Evolutionary conservation across 2,113 vertebrate genomes (phyloP), one percentile per base, ranked within the genome.

Genomic region (Gulo gulo): DNA sequence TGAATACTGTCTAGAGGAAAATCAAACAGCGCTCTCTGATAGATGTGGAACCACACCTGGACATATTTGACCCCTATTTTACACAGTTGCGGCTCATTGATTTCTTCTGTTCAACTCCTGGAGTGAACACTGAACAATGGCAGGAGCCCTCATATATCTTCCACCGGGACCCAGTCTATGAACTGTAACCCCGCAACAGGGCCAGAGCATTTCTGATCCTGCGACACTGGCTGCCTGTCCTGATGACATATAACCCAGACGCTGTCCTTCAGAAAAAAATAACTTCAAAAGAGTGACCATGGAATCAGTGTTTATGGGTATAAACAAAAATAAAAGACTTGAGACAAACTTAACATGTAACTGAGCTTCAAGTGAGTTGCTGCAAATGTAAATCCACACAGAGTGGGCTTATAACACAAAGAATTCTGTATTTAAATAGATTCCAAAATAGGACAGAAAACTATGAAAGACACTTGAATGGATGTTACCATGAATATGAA

Each of bases 61-160:
- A 99, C 97, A 98, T 98, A 98, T 98, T 98, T 99, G 99, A 99
- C 98, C 98, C 98, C 98, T 98, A 98, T 99, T 98, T 99, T 98
- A 99, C 98, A 98, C 98, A 98, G 98, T 97, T 98, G 97, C 0
- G 88, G 98, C 98, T 99, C 98, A 98, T 99, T 99, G 99, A 98
- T 98, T 98, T 98, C 97, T 98, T 97, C 98, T 98, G 98, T 98
- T 98, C 98, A 98, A 96, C 83, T 97, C 97, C 50, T 96, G 95
- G 96, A 98, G 98, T 98, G 98, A 98, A 96, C 98, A 98, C 97
- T 98, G 98, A 98, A 98, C 98, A 98, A 98, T 96, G 97, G 96
- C 80, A 6, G 96, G 97, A 95, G 95, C 74, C 78, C 97, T 98
- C 98, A 98, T 99, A 98, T 91, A 98, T 99, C 98, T 99, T 99